These are phyloP conservation scores for Lymantria dispar DNA, from an alignment of 2,888 invertebrate species.

Conservation along the genomic window DNA sequence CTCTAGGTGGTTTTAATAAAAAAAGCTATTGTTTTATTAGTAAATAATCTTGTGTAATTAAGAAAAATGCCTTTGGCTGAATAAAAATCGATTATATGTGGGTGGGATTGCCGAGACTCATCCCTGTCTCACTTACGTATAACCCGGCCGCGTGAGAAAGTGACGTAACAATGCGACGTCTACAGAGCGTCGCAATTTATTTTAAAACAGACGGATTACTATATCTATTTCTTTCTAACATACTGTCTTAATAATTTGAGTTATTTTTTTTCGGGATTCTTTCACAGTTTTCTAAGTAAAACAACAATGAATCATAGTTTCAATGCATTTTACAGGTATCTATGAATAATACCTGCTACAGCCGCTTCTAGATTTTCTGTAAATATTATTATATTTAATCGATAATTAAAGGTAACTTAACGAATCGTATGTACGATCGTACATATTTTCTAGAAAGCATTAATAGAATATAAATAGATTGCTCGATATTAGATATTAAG, in stretches of 20 bases:
- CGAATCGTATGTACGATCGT: slow-evolving; percentile 11
- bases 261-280: slow-evolving; percentile 39
- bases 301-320: slow-evolving; percentile 20
- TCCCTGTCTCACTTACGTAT: slow-evolving; percentile 44
- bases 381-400: slow-evolving; percentile 34
- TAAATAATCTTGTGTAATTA: slow-evolving; percentile 38
- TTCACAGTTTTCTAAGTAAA: slow-evolving; percentile 55
- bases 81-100: slow-evolving; percentile 80
- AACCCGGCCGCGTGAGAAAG: slow-evolving; percentile 60
- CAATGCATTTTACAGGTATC: slow-evolving; percentile 12
- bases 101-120: slow-evolving; percentile 63
- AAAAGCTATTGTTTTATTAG: slow-evolving; percentile 32
- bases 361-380: slow-evolving; percentile 3
- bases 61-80: slow-evolving; percentile 40
- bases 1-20: slow-evolving; percentile 29
- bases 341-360: slow-evolving; percentile 10
- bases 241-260: slow-evolving; percentile 48
- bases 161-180: slow-evolving; percentile 61
- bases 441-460: background rate
- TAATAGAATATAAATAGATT: background rate
- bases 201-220: slow-evolving; percentile 52
- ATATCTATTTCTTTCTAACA: slow-evolving; percentile 49
- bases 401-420: slow-evolving; percentile 18
- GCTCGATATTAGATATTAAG: background rate
- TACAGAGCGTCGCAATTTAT: slow-evolving; percentile 33